Percentiles rank a stretch among this genome's conserved stretches.
Evolutionary conservation across 2,888 invertebrate species (phyloP).

Genomic region (Rotaria sp.): DNA sequence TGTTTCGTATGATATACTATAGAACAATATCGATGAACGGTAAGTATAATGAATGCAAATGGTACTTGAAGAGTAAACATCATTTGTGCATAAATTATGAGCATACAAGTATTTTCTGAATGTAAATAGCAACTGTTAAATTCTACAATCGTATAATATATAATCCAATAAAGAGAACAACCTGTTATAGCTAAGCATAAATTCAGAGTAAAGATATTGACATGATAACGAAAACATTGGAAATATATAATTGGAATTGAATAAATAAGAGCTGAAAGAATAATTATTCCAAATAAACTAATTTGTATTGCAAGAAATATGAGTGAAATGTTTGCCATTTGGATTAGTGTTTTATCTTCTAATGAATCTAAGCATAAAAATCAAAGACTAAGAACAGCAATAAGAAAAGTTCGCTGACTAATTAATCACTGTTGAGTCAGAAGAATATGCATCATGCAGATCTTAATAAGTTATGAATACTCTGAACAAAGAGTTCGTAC

Average conservation of each 20-base stretch:
- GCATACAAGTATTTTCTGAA: not conserved
- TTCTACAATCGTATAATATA: not conserved
- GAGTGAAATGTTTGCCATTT: not conserved
- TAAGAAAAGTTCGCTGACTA: too few relatives aligned
- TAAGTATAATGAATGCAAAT: not conserved
- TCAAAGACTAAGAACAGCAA: too few relatives aligned
- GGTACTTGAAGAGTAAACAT: not conserved
- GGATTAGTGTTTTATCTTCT: too few relatives aligned
- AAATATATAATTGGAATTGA: not conserved
- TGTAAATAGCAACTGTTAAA: not conserved
- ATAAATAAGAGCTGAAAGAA: not conserved
- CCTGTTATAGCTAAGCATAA: not conserved
- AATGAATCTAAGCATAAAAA: too few relatives aligned
- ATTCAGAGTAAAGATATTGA: not conserved
- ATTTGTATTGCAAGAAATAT: too few relatives aligned
- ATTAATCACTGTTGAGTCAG: too few relatives aligned
- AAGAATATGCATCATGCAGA: too few relatives aligned
- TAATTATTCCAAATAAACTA: not conserved
- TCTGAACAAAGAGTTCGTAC: too few relatives aligned
- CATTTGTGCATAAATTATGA: not conserved
- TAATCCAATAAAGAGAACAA: not conserved
- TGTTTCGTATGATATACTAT: not conserved
- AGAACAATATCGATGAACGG: not conserved
- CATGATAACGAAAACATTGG: not conserved
- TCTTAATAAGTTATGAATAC: too few relatives aligned